A percentile compares a stretch with the other conserved stretches of the same genome.
phyloP scores from a whole-genome alignment of 2,888 invertebrate species.

The Eulithis testata region DNA sequence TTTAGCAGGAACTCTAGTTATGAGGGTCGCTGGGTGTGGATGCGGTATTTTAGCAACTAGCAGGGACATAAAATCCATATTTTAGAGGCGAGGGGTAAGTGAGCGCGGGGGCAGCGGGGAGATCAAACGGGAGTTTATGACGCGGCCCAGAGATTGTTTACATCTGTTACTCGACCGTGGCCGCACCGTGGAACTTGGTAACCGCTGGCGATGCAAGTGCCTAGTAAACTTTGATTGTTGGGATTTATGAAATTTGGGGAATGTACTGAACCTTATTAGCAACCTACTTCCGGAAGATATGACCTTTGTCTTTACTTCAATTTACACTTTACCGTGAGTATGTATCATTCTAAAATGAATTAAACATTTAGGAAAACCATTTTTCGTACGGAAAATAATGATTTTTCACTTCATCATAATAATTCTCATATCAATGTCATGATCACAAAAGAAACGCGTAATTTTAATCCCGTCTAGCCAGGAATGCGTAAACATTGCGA shows the following conservation, averaged over 20 bases:
- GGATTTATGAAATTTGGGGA: slow-evolving; percentile 34
- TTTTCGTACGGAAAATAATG: background rate
- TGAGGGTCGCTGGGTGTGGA: slow-evolving; percentile 68
- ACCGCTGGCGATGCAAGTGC: slow-evolving; percentile 71
- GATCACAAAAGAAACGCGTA: slow-evolving; percentile 29
- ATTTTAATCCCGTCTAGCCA: slow-evolving; percentile 30
- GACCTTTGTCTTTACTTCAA: too few relatives aligned
- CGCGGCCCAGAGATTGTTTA: slow-evolving; percentile 81
- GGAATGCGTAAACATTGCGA: slow-evolving; percentile 40
- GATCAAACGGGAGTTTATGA: slow-evolving; percentile 83
- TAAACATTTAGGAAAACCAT: too few relatives aligned
- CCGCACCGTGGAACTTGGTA: slow-evolving; percentile 77
- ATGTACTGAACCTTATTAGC: slow-evolving; percentile 14
- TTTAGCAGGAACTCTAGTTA: slow-evolving; percentile 46
- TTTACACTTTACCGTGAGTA: too few relatives aligned
- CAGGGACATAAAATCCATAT: slow-evolving; percentile 81
- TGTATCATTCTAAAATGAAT: too few relatives aligned
- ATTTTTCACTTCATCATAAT: background rate
- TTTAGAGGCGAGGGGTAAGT: slow-evolving; percentile 70
- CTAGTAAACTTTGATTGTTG: slow-evolving; percentile 57
- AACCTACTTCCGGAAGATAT: background rate
- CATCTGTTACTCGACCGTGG: slow-evolving; percentile 79
- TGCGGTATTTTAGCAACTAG: slow-evolving; percentile 79
- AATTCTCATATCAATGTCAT: slow-evolving; percentile 30
- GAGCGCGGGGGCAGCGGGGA: slow-evolving; percentile 58